Base-by-base conservation (phyloP, 2,113 vertebrate species). In the Gambusia affinis region DNA sequence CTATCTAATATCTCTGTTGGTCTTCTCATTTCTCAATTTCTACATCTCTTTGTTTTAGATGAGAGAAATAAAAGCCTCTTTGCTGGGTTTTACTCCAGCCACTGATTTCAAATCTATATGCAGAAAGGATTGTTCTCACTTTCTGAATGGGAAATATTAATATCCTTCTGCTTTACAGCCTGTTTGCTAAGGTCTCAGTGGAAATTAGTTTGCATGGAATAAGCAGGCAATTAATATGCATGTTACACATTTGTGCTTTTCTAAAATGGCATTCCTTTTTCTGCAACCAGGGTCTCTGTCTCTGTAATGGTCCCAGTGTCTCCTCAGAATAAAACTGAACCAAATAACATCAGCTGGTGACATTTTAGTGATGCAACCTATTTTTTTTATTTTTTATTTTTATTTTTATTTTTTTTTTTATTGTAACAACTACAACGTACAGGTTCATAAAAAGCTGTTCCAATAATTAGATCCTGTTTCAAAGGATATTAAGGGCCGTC, bases 41-140 rank as follows among this genome's bases (percentile, higher is more conserved):
- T 57, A 3, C 8, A 57, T 0, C 51, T 57, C 51, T 57, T 57
- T 57, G 51, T 57, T 57, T 57, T 57, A 57, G 8, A 24, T n/a
- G 51, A n/a, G 22, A 57, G 8, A 10, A 57, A 82, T 19, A 47
- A 47, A 47, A 47, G 14, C 17, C 1, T 47, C 14, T 44, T 44
- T 47, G 44, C 44, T 19, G 5, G 44, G 44, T 47, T 17, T 47
- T 19, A 47, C 17, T 47, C 44, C 44, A 47, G 44, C 78, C 63
- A 72, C 72, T 67, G 72, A 89, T 83, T 84, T 76, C 74, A 84
- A 78, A 89, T 92, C 83, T 85, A 87, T 82, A 91, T 88, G 84
- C 84, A 90, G 84, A 90, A 87, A 51, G 63, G 60, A 84, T 72
- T 71, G 57, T 85, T 81, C 78, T 85, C 67, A 29, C 76, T 54